These are phyloP conservation scores for Megaceryle maxima DNA, from an alignment of 2,113 vertebrate species.

Conservation along the genomic window DNA sequence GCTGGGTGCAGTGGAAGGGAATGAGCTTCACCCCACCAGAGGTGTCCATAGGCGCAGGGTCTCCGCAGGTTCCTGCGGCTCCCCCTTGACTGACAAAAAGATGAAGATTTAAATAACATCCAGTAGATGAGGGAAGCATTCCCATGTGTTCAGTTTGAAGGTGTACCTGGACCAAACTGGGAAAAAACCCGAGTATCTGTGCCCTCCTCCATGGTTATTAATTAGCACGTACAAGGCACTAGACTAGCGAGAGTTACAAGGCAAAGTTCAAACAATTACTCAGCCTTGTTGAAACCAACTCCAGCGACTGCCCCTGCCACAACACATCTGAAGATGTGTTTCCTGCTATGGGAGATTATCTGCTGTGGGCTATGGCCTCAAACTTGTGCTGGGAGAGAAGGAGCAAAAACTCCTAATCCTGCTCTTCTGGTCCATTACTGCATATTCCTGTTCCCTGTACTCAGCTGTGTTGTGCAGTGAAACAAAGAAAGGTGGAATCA, in stretches of 20 bases:
- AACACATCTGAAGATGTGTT: accelerated
- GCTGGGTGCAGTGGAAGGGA: background rate
- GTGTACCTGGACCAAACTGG: background rate
- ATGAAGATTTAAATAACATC: background rate
- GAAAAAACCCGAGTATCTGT: background rate
- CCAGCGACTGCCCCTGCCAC: background rate
- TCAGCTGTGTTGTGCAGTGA: too few species aligned
- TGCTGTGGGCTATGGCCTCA: background rate
- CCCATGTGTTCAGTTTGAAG: background rate
- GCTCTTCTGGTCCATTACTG: background rate
- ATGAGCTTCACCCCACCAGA: background rate
- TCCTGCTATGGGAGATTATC: background rate
- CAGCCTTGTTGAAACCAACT: background rate
- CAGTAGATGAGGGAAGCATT: background rate
- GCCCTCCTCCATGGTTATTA: background rate
- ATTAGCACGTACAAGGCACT: background rate
- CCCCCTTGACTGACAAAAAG: background rate
- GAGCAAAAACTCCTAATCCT: background rate
- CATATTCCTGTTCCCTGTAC: background rate
- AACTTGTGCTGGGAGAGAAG: background rate
- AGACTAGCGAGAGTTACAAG: background rate
- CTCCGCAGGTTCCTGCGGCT: background rate
- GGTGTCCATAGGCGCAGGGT: accelerated
- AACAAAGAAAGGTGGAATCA: too few species aligned
- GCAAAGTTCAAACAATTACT: background rate